phyloP scores from a whole-genome alignment of 2,888 invertebrate species.

The Tipula helvola region DNA sequence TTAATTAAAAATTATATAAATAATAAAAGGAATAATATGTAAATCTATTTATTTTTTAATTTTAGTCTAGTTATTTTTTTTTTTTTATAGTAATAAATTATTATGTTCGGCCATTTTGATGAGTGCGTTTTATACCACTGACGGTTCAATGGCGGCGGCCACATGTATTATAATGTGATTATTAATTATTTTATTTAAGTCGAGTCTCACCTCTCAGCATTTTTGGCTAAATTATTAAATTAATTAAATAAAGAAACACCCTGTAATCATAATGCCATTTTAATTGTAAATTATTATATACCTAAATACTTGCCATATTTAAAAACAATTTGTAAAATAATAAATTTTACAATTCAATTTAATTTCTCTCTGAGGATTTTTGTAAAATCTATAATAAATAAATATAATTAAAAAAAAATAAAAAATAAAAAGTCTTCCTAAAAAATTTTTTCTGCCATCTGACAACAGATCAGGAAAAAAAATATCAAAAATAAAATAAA shows the following conservation, averaged over 20 bases:
- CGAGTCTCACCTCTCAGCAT: too few relatives aligned
- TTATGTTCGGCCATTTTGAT: not conserved
- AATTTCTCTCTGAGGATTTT: not conserved
- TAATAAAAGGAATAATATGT: not conserved
- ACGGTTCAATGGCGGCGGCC: not conserved
- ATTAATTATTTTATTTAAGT: not conserved
- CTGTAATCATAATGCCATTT: not conserved
- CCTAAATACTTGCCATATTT: not conserved
- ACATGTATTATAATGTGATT: not conserved
- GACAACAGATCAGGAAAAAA: not conserved
- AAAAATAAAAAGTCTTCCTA: not conserved
- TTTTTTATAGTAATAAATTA: not conserved
- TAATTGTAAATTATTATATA: not conserved
- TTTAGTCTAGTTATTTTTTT: not conserved
- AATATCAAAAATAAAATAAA: not conserved
- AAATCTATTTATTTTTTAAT: conserved; percentile 4
- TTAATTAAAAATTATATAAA: not conserved
- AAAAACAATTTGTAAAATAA: not conserved
- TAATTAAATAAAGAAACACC: not conserved
- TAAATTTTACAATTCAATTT: not conserved
- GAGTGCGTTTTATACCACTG: not conserved
- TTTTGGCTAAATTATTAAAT: not conserved
- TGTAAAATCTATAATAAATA: not conserved
- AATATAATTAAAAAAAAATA: not conserved
- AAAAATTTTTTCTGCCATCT: not conserved